Conservation (phyloP, 2,888 invertebrate species). For the Meteorus cinctellus region DNA sequence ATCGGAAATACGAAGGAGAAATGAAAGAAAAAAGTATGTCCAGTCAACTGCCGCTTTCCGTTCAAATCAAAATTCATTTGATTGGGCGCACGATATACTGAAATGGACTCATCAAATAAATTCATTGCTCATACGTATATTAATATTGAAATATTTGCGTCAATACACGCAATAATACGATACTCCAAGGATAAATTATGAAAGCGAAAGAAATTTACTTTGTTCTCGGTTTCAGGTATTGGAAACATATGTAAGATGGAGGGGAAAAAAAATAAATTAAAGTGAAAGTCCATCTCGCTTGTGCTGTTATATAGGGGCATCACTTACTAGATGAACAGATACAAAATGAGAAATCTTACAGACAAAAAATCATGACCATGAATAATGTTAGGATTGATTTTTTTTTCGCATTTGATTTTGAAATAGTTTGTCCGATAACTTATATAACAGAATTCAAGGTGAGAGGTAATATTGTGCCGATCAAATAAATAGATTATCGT, state of each 20-base stretch:
- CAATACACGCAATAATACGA: too few relatives aligned
- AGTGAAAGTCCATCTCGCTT: neutral
- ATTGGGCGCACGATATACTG: too few relatives aligned
- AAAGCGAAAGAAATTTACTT: too few relatives aligned
- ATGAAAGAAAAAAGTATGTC: neutral
- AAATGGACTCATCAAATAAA: too few relatives aligned
- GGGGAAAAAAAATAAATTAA: neutral
- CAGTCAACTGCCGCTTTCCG: neutral
- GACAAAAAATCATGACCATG: slow-evolving; percentile 17
- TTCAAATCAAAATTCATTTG: neutral
- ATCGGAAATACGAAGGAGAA: neutral
- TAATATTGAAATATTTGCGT: too few relatives aligned
- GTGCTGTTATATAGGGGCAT: neutral
- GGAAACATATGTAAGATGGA: too few relatives aligned
- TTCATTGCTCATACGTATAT: neutral
- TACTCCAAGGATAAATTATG: too few relatives aligned
- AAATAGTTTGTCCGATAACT: slow-evolving; percentile 34
- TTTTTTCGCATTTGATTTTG: slow-evolving; percentile 8
- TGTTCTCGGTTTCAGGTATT: too few relatives aligned
- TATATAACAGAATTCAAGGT: slow-evolving; percentile 24
- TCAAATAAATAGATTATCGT: slow-evolving; percentile 3
- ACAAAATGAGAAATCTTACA: slow-evolving; percentile 3
- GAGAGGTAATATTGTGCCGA: neutral
- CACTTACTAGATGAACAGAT: neutral
- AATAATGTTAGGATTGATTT: neutral